phyloP scores from a whole-genome alignment of 2,888 invertebrate species.

The Coremacera marginata region DNA sequence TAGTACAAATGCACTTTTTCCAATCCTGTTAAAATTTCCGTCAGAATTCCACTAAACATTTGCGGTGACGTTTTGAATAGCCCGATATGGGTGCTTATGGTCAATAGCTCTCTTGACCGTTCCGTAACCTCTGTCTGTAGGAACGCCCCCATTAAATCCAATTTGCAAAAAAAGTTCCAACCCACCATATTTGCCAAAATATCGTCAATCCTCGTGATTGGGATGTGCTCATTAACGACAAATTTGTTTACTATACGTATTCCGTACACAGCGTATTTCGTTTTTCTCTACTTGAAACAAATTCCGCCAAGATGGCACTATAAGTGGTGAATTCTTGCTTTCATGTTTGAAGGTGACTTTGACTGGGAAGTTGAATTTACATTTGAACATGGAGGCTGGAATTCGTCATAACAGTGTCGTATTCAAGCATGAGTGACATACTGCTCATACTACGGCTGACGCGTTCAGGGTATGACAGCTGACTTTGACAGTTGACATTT shows the following conservation, averaged over 20 bases:
- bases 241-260: slow-evolving; percentile 5
- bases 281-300: background rate
- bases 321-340: too few species aligned
- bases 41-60: slow-evolving; percentile 44
- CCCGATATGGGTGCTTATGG: slow-evolving; percentile 43
- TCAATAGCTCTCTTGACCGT: slow-evolving; percentile 24
- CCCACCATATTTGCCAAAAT: slow-evolving; percentile 17
- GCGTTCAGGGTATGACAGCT: too few species aligned
- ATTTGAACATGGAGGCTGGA: too few species aligned
- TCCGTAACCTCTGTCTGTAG: slow-evolving; percentile 36
- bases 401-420: too few species aligned
- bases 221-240: background rate
- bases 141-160: slow-evolving; percentile 34
- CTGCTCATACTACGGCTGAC: too few species aligned
- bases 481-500: too few species aligned
- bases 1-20: slow-evolving; percentile 34
- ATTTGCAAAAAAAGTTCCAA: slow-evolving; percentile 35
- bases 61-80: slow-evolving; percentile 43
- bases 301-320: slow-evolving; percentile 17
- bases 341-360: too few species aligned
- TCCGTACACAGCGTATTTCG: background rate
- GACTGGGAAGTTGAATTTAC: too few species aligned
- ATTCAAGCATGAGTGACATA: too few species aligned
- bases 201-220: slow-evolving; percentile 24
- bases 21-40: slow-evolving; percentile 41